A percentile compares a stretch with the other conserved stretches of the same genome.
Conservation (phyloP, 1,140 invertebrate species). For the Acromyrmex heyeri region DNA sequence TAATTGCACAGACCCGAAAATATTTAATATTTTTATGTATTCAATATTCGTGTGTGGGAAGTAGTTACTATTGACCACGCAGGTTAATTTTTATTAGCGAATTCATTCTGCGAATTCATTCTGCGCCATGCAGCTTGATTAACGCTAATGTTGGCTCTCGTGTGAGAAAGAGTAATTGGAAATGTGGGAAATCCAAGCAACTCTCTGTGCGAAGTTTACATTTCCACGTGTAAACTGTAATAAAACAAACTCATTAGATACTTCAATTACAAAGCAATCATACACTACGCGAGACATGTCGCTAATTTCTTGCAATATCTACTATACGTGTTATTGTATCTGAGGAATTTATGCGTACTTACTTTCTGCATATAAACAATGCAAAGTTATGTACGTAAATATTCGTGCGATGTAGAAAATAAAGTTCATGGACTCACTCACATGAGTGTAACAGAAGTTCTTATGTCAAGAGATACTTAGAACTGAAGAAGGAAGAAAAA, state of each 20-base stretch:
- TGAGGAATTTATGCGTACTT: conserved; percentile 6
- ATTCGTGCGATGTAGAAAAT: not conserved
- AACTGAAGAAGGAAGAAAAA: not conserved
- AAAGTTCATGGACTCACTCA: not conserved
- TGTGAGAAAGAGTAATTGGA: not conserved
- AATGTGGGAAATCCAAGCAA: not conserved
- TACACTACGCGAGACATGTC: not conserved
- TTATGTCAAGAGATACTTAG: not conserved
- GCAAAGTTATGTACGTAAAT: conserved; percentile 2
- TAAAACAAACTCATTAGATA: not conserved
- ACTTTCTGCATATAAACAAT: not conserved
- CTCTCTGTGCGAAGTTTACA: not conserved
- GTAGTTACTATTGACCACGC: not conserved
- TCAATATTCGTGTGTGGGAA: not conserved
- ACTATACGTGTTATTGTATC: not conserved
- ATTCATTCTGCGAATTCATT: no score
- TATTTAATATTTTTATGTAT: not conserved
- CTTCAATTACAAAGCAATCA: conserved; percentile 21
- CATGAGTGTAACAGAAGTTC: not conserved
- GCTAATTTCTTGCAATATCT: conserved; percentile 13
- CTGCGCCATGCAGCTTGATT: not conserved
- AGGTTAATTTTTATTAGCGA: not conserved
- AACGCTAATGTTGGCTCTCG: not conserved
- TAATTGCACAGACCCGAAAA: not conserved
- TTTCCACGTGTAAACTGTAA: conserved; percentile 4